Base-by-base conservation (phyloP, 2,888 invertebrate species). In the Electrophaes corylata region DNA sequence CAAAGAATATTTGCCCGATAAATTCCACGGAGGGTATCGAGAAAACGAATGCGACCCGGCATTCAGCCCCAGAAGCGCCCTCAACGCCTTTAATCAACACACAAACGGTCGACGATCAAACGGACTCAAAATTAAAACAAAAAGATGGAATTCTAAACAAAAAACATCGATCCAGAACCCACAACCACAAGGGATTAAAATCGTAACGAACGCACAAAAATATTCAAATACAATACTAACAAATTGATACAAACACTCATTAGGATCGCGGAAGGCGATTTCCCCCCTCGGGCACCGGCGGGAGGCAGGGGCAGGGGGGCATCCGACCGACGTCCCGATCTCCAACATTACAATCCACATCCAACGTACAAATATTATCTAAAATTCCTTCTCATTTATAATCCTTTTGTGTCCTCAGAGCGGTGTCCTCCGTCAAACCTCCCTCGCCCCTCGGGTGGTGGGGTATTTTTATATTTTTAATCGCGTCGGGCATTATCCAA, bases 341-440 rank as follows among this genome's bases (percentile, higher is more conserved):
- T 83, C 84, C 83, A 82, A 85, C 89, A 85, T 89, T 91, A 90
- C 91, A 91, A 91, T 91, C 89, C 91, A 89, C 91, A 90, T 90
- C 86, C 90, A 84, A 80, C 91, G 91, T 89, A 91, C 91, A 91
- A 91, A 91, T 91, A 91, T 91, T 91, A 92, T 92, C 91, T 91
- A 90, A 91, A 92, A 92, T 91, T 92, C 91, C 91, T 92, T 91
- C 92, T 92, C 91, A 92, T 92, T 92, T 91, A 91, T 91, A 92
- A 92, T 92, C 92, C 91, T 92, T 92, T 92, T 91, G 91, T 92
- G 91, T 91, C 91, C 89, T 90, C 89, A 84, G 88, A 83, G 89
- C 88, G 86, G 88, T 85, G 88, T 91, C 91, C 90, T 91, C 91
- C 91, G 91, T 88, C 91, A 88, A 84, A 83, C 76, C 81, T 80